These are phyloP conservation scores for Philopotamus ludificatus DNA, from an alignment of 1,140 invertebrate genomes.

Conservation along the genomic window DNA sequence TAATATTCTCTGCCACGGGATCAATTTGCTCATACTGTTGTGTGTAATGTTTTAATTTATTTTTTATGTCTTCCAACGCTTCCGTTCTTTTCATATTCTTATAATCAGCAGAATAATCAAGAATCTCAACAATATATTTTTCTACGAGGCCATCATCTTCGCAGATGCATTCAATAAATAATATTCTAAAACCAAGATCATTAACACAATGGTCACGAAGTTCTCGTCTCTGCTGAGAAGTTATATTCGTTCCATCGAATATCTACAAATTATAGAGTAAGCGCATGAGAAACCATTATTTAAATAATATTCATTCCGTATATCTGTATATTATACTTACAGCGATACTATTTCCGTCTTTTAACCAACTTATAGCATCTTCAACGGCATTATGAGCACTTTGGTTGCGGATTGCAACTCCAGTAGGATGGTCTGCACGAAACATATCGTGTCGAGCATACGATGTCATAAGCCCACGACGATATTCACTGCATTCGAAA, in stretches of 20 bases:
- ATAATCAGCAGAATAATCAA: slow-evolving; percentile 90
- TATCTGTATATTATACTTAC: slow-evolving; percentile 57
- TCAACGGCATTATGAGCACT: slow-evolving; percentile 81
- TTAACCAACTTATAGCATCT: slow-evolving; percentile 77
- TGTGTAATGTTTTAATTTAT: slow-evolving; percentile 84
- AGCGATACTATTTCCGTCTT: slow-evolving; percentile 74
- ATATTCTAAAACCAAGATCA: slow-evolving; percentile 78
- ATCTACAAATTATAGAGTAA: slow-evolving; percentile 72
- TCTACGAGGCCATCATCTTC: slow-evolving; percentile 80
- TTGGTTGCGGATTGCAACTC: slow-evolving; percentile 72
- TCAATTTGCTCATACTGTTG: slow-evolving; percentile 72
- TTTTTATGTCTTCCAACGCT: slow-evolving; percentile 78
- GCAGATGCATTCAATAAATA: slow-evolving; percentile 92
- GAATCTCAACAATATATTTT: slow-evolving; percentile 86
- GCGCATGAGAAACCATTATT: slow-evolving; percentile 8
- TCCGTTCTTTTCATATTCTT: slow-evolving; percentile 70
- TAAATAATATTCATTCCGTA: not conserved
- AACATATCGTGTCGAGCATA: slow-evolving; percentile 85
- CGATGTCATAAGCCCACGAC: slow-evolving; percentile 72
- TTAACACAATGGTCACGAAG: slow-evolving; percentile 72
- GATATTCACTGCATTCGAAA: slow-evolving; percentile 85
- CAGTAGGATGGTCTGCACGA: slow-evolving; percentile 77
- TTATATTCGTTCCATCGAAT: slow-evolving; percentile 92
- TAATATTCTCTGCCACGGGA: slow-evolving; percentile 47
- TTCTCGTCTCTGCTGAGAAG: slow-evolving; percentile 72